These are phyloP conservation scores for Pterocles orientalis DNA, from an alignment of 2,113 vertebrate genomes.

Conservation along the genomic window DNA sequence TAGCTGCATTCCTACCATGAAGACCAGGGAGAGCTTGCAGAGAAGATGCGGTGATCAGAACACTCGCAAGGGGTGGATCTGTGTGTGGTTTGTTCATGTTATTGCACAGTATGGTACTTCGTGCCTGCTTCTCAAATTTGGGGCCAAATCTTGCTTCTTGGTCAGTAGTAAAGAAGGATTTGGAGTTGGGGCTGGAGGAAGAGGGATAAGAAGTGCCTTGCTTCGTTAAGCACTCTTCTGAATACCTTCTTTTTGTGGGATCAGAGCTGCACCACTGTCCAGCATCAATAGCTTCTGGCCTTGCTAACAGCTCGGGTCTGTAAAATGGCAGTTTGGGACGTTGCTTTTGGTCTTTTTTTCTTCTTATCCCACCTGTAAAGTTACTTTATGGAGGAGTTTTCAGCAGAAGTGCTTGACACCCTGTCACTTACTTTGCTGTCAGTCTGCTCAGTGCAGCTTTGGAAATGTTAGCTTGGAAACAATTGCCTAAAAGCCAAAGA, in stretches of 20 bases:
- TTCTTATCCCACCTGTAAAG: background rate
- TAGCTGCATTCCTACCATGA: background rate
- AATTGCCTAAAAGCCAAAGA: background rate
- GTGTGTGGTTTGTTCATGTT: background rate
- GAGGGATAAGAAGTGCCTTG: background rate
- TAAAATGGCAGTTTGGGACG: background rate
- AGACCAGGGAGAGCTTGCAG: background rate
- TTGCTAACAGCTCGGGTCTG: background rate
- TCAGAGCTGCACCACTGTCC: background rate
- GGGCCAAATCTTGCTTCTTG: background rate
- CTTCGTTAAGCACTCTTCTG: rapidly evolving
- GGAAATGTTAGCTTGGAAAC: background rate
- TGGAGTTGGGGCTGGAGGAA: too few species aligned
- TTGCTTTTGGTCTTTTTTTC: background rate
- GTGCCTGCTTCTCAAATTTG: background rate
- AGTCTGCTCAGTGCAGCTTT: background rate
- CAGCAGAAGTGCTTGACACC: background rate
- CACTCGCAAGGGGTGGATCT: too few species aligned
- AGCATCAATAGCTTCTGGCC: background rate
- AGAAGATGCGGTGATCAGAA: background rate
- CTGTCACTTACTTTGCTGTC: background rate
- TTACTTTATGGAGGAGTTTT: background rate
- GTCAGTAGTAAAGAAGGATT: background rate
- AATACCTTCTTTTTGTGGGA: background rate
- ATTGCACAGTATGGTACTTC: background rate